Conservation (phyloP, 2,113 vertebrate species). For the Epinephelus cyanopodus region DNA sequence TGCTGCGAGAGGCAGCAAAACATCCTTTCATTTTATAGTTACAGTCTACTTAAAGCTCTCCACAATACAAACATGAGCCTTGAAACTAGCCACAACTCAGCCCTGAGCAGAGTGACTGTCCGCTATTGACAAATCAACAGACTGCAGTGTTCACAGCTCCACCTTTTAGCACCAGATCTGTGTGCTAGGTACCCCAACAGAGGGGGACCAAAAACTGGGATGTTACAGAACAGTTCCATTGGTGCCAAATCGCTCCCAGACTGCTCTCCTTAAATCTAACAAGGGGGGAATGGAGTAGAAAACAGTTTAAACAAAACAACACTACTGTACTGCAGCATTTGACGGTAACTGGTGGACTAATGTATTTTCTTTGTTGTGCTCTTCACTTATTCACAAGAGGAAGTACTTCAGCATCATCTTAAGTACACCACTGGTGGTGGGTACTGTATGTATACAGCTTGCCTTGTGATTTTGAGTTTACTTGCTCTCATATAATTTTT, state of each 20-base stretch:
- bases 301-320: background rate
- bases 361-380: background rate
- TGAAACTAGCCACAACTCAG: too few species aligned
- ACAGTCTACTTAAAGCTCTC: too few species aligned
- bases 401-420: background rate
- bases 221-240: too few species aligned
- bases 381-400: background rate
- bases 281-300: background rate
- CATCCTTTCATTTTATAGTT: too few species aligned
- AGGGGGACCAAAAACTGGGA: too few species aligned
- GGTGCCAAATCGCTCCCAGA: slow-evolving; percentile 1
- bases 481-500: background rate
- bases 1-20: too few species aligned
- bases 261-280: slow-evolving; percentile 1
- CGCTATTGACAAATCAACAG: too few species aligned
- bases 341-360: background rate
- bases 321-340: background rate
- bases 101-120: too few species aligned
- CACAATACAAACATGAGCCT: too few species aligned
- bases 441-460: background rate
- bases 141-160: too few species aligned
- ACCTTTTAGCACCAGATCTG: too few species aligned
- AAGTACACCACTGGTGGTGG: background rate
- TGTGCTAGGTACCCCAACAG: too few species aligned
- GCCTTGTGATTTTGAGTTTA: background rate